Evolutionary conservation across 2,797 vertebrate genomes (phyloP), one percentile per base, ranked within the genome.

Genomic region (Ataeniobius toweri): DNA sequence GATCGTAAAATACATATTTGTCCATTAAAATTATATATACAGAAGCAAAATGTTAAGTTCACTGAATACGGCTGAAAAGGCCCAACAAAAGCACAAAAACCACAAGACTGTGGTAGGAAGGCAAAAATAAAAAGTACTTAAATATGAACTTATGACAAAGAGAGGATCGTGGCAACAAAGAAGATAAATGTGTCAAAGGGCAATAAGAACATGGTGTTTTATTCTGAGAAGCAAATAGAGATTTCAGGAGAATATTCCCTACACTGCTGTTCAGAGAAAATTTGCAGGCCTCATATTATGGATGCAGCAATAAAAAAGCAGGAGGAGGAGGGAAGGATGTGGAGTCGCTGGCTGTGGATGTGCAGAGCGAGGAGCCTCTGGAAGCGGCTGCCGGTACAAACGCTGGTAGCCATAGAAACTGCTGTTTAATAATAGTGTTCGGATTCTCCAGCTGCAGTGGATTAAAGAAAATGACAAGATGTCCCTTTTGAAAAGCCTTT

Each of bases 381-480:
- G 95, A 97, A 97, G 95, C 93, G 96, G 95, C 94, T 92, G 92
- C 94, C 92, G 96, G 95, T 97, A 96, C 96, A 97, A 98, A 97
- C 95, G 96, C 87, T 81, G 94, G 97, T 98, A 96, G 95, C 96
- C 97, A 99, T 98, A 93, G 98, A 95, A 98, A 99, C 98, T 95
- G 96, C 97, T 97, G 97, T 97, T 97, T 99, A 98, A 98, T 99
- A 99, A 98, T 95, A 96, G 94, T 95, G 94, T 97, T 97, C 96
- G 90, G 95, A 94, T 96, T 97, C 97, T 95, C 97, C 98, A 99
- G 97, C 98, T 98, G 97, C 98, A 97, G 95, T 93, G 97, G 97
- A 98, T 99, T 99, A 99, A 98, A 99, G 98, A 97, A 98, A 98
- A 99, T 98, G 98, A 99, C 98, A 98, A 99, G 97, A 98, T 97